Evolutionary conservation across 2,113 vertebrate genomes (phyloP), one percentile per base, ranked within the genome.

Genomic region (Bothrops jararaca): DNA sequence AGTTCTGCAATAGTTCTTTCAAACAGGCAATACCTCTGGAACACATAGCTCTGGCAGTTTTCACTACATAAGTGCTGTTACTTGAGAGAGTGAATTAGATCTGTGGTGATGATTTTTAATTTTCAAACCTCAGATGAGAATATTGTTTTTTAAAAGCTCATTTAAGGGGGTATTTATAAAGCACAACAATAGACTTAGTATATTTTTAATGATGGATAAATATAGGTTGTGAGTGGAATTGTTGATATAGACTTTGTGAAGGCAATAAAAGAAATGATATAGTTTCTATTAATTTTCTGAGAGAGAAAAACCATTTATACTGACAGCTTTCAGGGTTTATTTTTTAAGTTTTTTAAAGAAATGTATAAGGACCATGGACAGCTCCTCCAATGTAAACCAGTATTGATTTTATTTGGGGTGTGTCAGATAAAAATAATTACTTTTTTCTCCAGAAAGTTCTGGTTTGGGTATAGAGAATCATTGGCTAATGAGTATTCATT

Each of bases 311-410:
- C 12, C 11, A 13, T 80, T 39, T 5, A 39, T 85, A 18, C 2
- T 13, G 3, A 4, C 1, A 42, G 34, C n/a, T 45, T 45, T 52
- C 2, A 86, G 18, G 29, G 10, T 6, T 86, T 50, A 22, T 50
- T 91, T 90, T n/a, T 6, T 50, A 15, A 13, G 15, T 39, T 90
- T 85, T 90, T 42, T 1, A 29, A 52, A 90, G 5, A 86, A 53
- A 2, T 45, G 26, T n/a, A 74, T 91, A 58, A 91, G 93, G 45
- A 95, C 95, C 95, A 86, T 92, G 95, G 95, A 92, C 13, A 95
- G 95, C 90, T 85, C 42, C 58, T 85, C 13, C 58, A 34, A 3
- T 56, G 12, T 45, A 54, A 88, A 48, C 24, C 39, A 60, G 52
- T 80, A 48, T 69, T 29, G 1, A 11, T 34, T 34, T 29, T 86